Conservation (phyloP, 2,888 invertebrate species). For the Blera fallax region DNA sequence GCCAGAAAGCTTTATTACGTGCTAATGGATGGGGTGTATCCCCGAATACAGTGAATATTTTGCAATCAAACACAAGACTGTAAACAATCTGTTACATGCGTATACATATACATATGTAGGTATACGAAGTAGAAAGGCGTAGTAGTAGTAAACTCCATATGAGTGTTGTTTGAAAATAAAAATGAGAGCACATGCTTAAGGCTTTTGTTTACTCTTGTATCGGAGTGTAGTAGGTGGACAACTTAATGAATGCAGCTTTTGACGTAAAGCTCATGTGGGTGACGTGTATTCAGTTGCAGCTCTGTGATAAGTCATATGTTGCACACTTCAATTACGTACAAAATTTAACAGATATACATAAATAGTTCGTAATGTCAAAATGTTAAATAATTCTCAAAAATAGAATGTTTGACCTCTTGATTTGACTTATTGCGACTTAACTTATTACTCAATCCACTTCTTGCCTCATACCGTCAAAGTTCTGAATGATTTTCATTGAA, state of each 20-base stretch:
- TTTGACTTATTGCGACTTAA: conserved; percentile 59
- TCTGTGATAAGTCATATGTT: neutral
- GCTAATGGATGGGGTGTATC: conserved; percentile 3
- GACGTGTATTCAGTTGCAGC: neutral
- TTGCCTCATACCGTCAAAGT: neutral
- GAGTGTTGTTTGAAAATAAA: conserved; percentile 25
- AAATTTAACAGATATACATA: neutral
- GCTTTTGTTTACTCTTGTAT: conserved; percentile 57
- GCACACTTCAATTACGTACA: conserved; percentile 12
- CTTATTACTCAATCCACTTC: conserved; percentile 25
- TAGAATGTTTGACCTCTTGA: conserved; percentile 20
- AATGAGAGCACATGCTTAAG: conserved; percentile 49
- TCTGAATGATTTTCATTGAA: conserved; percentile 7
- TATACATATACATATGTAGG: neutral
- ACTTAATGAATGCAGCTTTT: conserved; percentile 48
- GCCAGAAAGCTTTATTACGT: neutral
- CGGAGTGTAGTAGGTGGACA: conserved; percentile 15
- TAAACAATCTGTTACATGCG: conserved; percentile 27
- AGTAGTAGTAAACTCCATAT: conserved; percentile 19
- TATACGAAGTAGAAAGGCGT: neutral
- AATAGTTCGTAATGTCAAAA: conserved; percentile 14
- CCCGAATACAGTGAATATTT: conserved; percentile 7
- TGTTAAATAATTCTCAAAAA: conserved; percentile 4
- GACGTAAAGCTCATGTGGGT: conserved; percentile 41
- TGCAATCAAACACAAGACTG: conserved; percentile 15